A percentile compares a stretch with the other conserved stretches of the same genome.
Conservation (phyloP, 2,113 vertebrate genomes). For the Rafetus swinhoei region DNA sequence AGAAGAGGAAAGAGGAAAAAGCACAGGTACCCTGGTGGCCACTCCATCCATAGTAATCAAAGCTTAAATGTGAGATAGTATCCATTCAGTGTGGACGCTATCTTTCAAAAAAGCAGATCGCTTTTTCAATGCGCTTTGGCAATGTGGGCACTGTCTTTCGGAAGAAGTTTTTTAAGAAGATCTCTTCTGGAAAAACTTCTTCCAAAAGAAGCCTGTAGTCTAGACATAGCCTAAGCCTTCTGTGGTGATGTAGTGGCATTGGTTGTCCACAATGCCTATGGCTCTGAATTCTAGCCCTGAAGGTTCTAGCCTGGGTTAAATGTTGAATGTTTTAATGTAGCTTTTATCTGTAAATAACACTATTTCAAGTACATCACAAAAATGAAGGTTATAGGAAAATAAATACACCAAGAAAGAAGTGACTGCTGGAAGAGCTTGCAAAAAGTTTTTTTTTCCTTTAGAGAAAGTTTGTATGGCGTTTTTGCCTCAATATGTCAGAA, state of each 20-base stretch:
- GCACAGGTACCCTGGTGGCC: no score
- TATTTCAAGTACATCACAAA: background rate
- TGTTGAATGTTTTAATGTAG: background rate
- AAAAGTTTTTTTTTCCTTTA: background rate
- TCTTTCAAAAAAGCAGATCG: no score
- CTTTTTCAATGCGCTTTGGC: no score
- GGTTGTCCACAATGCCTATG: background rate
- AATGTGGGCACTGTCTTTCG: no score
- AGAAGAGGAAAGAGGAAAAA: no score
- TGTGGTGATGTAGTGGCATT: background rate
- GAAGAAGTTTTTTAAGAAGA: no score
- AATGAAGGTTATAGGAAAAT: background rate
- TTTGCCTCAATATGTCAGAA: background rate
- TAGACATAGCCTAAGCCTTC: background rate
- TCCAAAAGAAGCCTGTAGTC: no score
- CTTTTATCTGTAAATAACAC: background rate
- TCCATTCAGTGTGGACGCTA: no score
- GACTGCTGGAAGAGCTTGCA: background rate
- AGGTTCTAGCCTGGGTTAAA: background rate
- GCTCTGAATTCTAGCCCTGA: background rate
- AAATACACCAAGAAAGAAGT: background rate
- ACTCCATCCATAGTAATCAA: no score
- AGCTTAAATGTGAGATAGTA: no score
- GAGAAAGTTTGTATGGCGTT: fast-evolving
- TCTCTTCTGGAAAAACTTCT: no score